Base-by-base conservation (phyloP, 2,797 vertebrate species). In the Chloroceryle inda region DNA sequence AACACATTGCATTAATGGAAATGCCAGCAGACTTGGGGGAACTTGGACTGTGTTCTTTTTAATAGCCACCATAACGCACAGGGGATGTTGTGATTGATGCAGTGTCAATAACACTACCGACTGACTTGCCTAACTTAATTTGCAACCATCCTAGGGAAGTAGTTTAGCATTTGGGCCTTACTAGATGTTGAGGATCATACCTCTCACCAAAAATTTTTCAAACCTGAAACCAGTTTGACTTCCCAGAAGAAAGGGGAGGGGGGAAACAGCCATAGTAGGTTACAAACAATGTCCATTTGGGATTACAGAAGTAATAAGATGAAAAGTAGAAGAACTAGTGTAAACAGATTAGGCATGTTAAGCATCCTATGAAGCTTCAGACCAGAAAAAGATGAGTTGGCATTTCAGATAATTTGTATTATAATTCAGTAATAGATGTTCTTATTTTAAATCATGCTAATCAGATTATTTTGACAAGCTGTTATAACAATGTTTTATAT, bases 151-250 rank as follows among this genome's bases (percentile, higher is more conserved):
- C 33, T 59, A 78, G 88, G 90, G 92, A 96, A 94, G 83, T 40
- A 61, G 37, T 94, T 91, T 64, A 89, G 69, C 50, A 13, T n/a
- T 85, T 95, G 89, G 76, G 91, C 89, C 78, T 91, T 80, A 83
- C 89, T 29, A 96, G 63, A 88, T 94, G 50, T 83, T 75, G 87
- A 92, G 76, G 69, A 95, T 75, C 47, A 44, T 78, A 44, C 2
- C 19, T 92, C 38, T 87, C 47, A 52, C 14, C 88, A 83, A 35
- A 95, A 94, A 13, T 18, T 79, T 88, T 89, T 83, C 53, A 72
- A 88, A 62, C 23, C 40, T 81, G 21, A 82, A 78, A 58, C 56
- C 42, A 64, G 78, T 37, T 85, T 89, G 62, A 50, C 79, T 86
- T 83, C 50, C 80, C 27, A 52, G 69, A 53, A 86, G 59, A 94